Base-by-base conservation (phyloP, 1,140 invertebrate species). In the Atta colombica region DNA sequence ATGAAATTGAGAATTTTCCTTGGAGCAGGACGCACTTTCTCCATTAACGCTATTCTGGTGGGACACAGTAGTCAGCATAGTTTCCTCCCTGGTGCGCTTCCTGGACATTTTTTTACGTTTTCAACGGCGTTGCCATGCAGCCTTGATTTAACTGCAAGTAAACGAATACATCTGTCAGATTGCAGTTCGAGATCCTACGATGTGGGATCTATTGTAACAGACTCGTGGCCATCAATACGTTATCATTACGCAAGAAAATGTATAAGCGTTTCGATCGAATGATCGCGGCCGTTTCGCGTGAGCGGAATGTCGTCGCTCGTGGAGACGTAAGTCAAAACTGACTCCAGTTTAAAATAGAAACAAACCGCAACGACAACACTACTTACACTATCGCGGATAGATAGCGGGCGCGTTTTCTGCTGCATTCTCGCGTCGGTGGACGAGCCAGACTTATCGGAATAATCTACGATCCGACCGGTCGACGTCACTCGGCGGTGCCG, bases 41-140 rank as follows among this genome's bases (percentile, higher is more conserved):
- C 93, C 93, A 85, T 94, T 94, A 35, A 91, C 71, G 71, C 75
- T 88, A 58, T 91, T 89, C 25, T 35, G 31, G 35, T 68, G 71
- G 1, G 82, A 49, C 58, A 77, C 72, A 63, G 90, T 85, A 82
- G 88, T 71, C 86, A 92, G 71, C 92, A 93, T 91, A 66, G 71
- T 90, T 86, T 92, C 88, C 85, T 91, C 91, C 68, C 90, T 92
- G 4, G 84, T 61, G 75, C 93, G 87, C 88, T 94, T 94, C 77
- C 92, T 93, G 61, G 93, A 93, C 93, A 94, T 94, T 90, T 92
- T 88, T 80, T 84, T 87, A 92, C 31, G 51, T 63, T 87, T 72
- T 78, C 71, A 61, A 75, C 21, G 51, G 74, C n/a, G 86, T 78
- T 74, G 60, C 78, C 89, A 93, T 93, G 68, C 53, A 92, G 77